Percentiles rank a stretch among this genome's conserved stretches.
phyloP scores from a whole-genome alignment of 1,140 invertebrate genomes.

The Laodelphax striatellus region DNA sequence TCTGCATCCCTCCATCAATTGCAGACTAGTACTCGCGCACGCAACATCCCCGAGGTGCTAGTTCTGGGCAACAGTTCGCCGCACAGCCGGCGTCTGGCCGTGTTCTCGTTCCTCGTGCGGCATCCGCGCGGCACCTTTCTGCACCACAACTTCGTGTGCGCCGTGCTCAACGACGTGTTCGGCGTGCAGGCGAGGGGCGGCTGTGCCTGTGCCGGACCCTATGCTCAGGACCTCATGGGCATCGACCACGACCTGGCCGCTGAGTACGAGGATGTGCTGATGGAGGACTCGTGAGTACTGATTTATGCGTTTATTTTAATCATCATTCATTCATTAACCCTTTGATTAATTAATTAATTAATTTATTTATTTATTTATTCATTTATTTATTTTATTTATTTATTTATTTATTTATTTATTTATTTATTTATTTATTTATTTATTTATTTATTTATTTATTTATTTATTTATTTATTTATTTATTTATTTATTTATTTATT shows the following conservation, averaged over 20 bases:
- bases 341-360: no score
- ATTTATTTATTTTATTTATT: no score
- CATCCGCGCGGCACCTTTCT: constrained; percentile 69
- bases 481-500: no score
- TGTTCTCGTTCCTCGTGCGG: constrained; percentile 78
- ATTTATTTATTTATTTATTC: no score
- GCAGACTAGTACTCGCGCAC: constrained; percentile 59
- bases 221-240: constrained; percentile 73
- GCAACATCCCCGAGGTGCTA: constrained; percentile 64
- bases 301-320: no score
- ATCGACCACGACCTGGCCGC: constrained; percentile 63
- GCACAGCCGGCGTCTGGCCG: constrained; percentile 53
- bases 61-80: constrained; percentile 56
- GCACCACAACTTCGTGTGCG: constrained; percentile 83
- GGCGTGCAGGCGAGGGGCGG: constrained; percentile 82
- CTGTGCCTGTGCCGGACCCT: constrained; percentile 72
- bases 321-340: no score
- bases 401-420: no score
- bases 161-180: constrained; percentile 82
- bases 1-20: no score
- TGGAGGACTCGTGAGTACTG: constrained; percentile 59
- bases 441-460: no score
- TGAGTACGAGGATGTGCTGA: constrained; percentile 62
- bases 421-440: no score
- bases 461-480: no score